These are phyloP conservation scores for Lynx canadensis DNA, from an alignment of 2,113 vertebrate species.

Conservation along the genomic window DNA sequence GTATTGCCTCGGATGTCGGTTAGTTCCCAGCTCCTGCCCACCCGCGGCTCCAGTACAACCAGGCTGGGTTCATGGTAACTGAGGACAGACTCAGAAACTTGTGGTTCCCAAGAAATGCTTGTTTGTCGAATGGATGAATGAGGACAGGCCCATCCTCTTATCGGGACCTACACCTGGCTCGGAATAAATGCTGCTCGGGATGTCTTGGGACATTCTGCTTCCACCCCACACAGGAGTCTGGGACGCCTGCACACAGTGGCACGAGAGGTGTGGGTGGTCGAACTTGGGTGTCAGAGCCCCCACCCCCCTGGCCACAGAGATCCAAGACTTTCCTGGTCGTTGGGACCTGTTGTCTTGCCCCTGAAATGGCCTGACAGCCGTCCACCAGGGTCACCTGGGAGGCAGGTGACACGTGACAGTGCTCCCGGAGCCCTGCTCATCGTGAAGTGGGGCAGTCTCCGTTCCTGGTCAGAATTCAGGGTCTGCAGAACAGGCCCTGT, in stretches of 20 bases:
- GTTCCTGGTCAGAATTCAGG: not conserved
- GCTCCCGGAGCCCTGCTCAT: not conserved
- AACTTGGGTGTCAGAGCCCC: accelerated
- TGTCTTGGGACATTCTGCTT: not conserved
- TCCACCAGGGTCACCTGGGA: not conserved
- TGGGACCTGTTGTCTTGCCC: no score
- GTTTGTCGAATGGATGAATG: not conserved
- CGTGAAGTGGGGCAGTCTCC: not conserved
- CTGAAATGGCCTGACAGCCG: not conserved
- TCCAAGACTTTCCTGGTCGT: accelerated
- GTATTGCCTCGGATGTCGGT: accelerated
- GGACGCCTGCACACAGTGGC: accelerated
- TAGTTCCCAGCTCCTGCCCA: not conserved
- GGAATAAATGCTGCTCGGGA: no score
- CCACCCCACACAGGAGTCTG: accelerated
- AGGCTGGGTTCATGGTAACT: accelerated
- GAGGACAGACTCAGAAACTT: no score
- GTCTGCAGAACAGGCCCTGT: not conserved
- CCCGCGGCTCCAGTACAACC: no score
- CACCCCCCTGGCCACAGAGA: not conserved
- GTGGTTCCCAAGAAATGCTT: not conserved
- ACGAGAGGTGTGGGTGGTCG: not conserved
- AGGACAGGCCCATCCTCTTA: not conserved
- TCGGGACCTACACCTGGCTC: not conserved
- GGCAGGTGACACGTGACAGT: not conserved